Percentiles rank a stretch among this genome's conserved stretches.
phyloP scores from a whole-genome alignment of 64 coral and sea anemone genomes.

The Montipora cactus region DNA sequence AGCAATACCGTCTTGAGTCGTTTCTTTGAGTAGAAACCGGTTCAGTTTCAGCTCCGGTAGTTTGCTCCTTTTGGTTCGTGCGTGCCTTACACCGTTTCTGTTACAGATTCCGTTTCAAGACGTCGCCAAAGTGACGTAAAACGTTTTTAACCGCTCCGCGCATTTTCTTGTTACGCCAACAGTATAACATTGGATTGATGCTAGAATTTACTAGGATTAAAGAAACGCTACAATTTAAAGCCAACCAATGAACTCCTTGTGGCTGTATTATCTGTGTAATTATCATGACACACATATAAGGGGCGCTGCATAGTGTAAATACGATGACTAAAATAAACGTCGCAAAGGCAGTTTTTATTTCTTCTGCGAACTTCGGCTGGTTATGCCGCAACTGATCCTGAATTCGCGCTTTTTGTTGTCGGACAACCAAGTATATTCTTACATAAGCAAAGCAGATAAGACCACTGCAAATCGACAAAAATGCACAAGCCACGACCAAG shows the following conservation, averaged over 20 bases:
- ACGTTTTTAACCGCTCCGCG: background rate
- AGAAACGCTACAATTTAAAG: background rate
- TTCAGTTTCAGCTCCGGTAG: too few species aligned
- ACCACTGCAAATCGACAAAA: background rate
- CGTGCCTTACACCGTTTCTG: background rate
- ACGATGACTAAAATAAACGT: background rate
- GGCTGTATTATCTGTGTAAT: background rate
- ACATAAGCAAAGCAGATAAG: background rate
- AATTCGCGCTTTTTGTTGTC: constrained; percentile 9
- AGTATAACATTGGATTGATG: constrained; percentile 10
- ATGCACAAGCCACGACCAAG: background rate
- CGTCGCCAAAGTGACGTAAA: background rate
- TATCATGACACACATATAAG: background rate
- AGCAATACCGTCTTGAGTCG: too few species aligned
- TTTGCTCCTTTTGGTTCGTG: background rate
- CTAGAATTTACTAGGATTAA: background rate
- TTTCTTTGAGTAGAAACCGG: too few species aligned
- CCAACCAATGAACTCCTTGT: background rate
- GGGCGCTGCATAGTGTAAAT: background rate
- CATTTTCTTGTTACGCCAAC: background rate
- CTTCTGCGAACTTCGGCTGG: background rate
- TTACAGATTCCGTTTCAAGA: background rate
- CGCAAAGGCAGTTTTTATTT: background rate
- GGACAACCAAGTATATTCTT: background rate
- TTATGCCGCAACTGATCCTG: background rate